Base-by-base conservation (phyloP, 1,140 invertebrate genomes). In the Drosophila sucinea region DNA sequence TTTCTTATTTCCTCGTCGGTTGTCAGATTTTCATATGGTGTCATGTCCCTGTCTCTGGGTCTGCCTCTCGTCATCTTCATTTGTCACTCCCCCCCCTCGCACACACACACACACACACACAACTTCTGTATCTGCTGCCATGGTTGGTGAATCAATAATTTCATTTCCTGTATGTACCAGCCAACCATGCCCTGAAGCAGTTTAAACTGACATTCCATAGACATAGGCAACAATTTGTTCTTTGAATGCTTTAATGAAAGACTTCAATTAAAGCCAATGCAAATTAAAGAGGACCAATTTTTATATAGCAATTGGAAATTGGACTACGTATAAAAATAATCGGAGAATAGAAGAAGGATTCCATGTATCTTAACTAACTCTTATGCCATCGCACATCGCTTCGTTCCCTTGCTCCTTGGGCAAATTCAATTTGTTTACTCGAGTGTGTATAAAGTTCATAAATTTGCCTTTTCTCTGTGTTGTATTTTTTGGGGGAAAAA, bases 21-120 rank as follows among this genome's bases (percentile, higher is more conserved):
- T 78, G 81, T 84, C 82, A 81, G 78, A 81, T 84, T 85, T 84
- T 84, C 81, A 69, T 81, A 70, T 77, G 78, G 67, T 67, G 80
- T 83, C 72, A 84, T 84, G 80, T 84, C 40, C 56, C n/a, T 70
- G 54, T 68, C 58, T 61, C 61, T 38, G 35, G 35, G 35, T 38
- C 10, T 7, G 29, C 11, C 38, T n/a, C 55, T 57, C 32, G 11
- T 57, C 55, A 57, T 57, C 55, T 57, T 57, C 32, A 58, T 58
- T 58, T 58, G 32, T 58, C 56, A 11, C 54, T 3, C 56, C n/a
- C 33, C 33, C 7, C 4, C 2, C 4, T 6, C 30, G 29, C 38
- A 29, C n/a, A 11, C 33, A 35, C 51, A 17, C 3, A 41, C 40
- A 41, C n/a, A 41, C 40, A n/a, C 40, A 41, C n/a, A 17, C 11